Base-by-base conservation (phyloP, 2,113 vertebrate genomes). In the Trogon surrucura region DNA sequence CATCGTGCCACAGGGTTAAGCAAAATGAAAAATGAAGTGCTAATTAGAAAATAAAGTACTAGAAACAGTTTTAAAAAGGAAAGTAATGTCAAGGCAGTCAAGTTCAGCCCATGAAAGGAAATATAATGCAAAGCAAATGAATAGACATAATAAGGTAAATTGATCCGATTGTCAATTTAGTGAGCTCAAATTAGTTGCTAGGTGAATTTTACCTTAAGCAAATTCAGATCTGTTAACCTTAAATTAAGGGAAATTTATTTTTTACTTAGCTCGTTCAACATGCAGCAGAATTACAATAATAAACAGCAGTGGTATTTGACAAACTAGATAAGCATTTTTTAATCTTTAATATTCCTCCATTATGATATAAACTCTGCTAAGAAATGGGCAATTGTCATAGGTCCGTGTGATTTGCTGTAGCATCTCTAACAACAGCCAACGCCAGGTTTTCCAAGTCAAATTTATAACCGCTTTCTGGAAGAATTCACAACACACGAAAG, bases 31-130 rank as follows among this genome's bases (percentile, higher is more conserved):
- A 82, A 86, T 74, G 22, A 78, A 92, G 54, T 27, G 36, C 69
- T 86, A 89, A 94, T 91, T 80, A 91, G 66, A 50, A 95, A 95
- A 88, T 57, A 72, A 91, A 92, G 45, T 44, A 41, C 25, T 20
- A 16, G 80, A 56, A 91, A 29, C 27, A 6, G 10, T 41, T 62
- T 67, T 58, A 23, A 84, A 72, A 73, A 48, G 60, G 29, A 73
- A 90, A 84, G 25, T 21, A 27, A 21, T 30, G n/a, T 61, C 81
- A 85, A 91, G 85, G 9, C 58, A 72, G 79, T 14, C 81, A 69
- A 69, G 50, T 70, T 85, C 38, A 54, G 77, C 3, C 48, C 53
- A 57, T 23, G 66, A 60, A 70, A 82, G 20, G 48, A 73, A 94
- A 74, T 51, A 41, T 4, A 88, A 79, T 11, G 36, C 73, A 92